Percentiles rank a stretch among this genome's conserved stretches.
Evolutionary conservation across 2,888 invertebrate species (phyloP).

Genomic region (Hemistola chrysoprasaria): DNA sequence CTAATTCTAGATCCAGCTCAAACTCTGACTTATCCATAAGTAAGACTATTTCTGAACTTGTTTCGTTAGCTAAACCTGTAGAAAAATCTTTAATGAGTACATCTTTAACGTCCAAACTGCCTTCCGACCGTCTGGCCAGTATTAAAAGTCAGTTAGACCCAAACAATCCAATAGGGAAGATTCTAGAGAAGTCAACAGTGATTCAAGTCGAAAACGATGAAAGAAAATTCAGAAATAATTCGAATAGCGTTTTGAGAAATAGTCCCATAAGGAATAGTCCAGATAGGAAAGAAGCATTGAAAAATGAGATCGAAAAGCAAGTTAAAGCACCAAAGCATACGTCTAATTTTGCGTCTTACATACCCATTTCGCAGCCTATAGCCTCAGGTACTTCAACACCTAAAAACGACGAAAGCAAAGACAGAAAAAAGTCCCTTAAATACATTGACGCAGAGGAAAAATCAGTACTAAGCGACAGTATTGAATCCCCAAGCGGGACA

Average conservation of each 20-base stretch:
- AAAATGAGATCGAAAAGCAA: slow-evolving; percentile 70
- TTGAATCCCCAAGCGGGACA: slow-evolving; percentile 73
- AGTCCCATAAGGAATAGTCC: slow-evolving; percentile 22
- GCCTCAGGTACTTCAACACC: slow-evolving; percentile 65
- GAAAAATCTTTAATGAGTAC: slow-evolving; percentile 63
- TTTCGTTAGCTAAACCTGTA: slow-evolving; percentile 58
- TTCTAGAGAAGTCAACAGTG: slow-evolving; percentile 76
- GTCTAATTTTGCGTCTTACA: slow-evolving; percentile 84
- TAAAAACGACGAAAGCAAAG: slow-evolving; percentile 44
- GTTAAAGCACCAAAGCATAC: slow-evolving; percentile 76
- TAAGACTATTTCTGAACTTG: slow-evolving; percentile 72
- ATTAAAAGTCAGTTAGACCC: slow-evolving; percentile 76
- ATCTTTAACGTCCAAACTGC: slow-evolving; percentile 61
- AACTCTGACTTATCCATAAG: slow-evolving; percentile 71
- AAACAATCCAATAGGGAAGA: slow-evolving; percentile 77
- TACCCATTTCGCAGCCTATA: slow-evolving; percentile 78
- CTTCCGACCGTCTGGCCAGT: slow-evolving; percentile 68
- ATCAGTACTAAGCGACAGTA: slow-evolving; percentile 55
- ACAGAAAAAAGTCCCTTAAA: slow-evolving; percentile 47
- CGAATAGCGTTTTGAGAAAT: slow-evolving; percentile 32
- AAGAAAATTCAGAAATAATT: slow-evolving; percentile 33
- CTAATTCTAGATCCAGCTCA: slow-evolving; percentile 64
- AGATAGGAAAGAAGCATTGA: slow-evolving; percentile 44
- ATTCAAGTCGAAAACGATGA: slow-evolving; percentile 74
- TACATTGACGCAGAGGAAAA: slow-evolving; percentile 69